phyloP scores from a whole-genome alignment of 1,140 invertebrate genomes.

The Drosophila arawakana region DNA sequence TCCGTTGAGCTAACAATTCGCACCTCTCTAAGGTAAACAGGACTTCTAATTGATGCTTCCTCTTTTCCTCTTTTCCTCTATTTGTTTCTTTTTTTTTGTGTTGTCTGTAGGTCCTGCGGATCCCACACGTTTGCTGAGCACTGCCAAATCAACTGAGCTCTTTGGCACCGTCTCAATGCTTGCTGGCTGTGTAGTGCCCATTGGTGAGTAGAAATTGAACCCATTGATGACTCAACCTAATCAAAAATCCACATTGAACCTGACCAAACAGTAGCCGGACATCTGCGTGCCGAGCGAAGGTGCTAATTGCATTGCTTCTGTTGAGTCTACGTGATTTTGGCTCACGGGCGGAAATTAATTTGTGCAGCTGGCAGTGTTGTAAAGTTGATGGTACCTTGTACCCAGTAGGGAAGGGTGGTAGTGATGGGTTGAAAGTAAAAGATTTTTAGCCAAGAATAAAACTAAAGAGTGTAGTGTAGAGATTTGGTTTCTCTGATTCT shows the following conservation, averaged over 20 bases:
- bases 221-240: neutral
- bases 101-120: conserved; percentile 68
- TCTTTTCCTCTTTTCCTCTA: neutral
- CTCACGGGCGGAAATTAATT: conserved; percentile 76
- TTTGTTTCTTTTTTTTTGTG: neutral
- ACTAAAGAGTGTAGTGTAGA: neutral
- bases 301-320: conserved; percentile 68
- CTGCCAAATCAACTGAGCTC: conserved; percentile 79
- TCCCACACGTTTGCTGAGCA: conserved; percentile 76
- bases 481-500: too few species aligned
- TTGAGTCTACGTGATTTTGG: conserved; percentile 67
- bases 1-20: conserved; percentile 11
- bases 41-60: conserved; percentile 39
- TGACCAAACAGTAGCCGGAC: conserved; percentile 59
- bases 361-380: conserved; percentile 33
- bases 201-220: conserved; percentile 60
- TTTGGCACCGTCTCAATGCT: conserved; percentile 82
- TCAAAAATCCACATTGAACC: conserved; percentile 9
- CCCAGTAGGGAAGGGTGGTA: neutral
- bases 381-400: conserved; percentile 21
- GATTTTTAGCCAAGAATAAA: too few species aligned
- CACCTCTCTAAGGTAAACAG: conserved; percentile 59
- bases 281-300: conserved; percentile 12
- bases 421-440: too few species aligned
- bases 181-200: conserved; percentile 70